Evolutionary conservation across 2,797 vertebrate species (phyloP), one percentile per base, ranked within the genome.

Genomic region (Toxotes lorentzi): DNA sequence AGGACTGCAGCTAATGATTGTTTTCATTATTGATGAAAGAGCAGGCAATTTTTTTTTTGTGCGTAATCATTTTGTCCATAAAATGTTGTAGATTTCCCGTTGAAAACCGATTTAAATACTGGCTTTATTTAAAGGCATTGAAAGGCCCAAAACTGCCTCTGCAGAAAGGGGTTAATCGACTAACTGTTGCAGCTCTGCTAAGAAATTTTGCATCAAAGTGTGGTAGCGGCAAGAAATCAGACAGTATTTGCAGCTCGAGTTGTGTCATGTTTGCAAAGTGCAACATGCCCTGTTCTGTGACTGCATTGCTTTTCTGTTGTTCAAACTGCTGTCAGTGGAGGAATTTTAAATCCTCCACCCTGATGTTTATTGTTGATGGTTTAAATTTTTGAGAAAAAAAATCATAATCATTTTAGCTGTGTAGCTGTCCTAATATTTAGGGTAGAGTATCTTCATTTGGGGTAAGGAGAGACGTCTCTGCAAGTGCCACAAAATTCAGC

Each of bases 251-350:
- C 41, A 16, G 30, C 38, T 51, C 34, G 48, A 66, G 43, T 43
- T 38, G 40, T 64, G 38, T 32, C 21, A 30, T 45, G 24, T 32
- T 70, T 27, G 58, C 23, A 64, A 64, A 71, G 59, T 59, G 27
- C 27, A 62, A 10, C 35, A 35, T 43, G 61, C 65, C 45, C 66
- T 61, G 56, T 34, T 70, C 17, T 56, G 59, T n/a, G 17, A 43
- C 57, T 53, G 51, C 58, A 56, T 56, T 69, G 53, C 59, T 70
- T 70, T 8, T 61, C n/a, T 57, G 27, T 56, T 50, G 14, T 56
- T n/a, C 61, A 57, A 47, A 30, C 56, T 60, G 6, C 43, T n/a
- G 58, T 45, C 58, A 43, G 32, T 7, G 21, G 24, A 51, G 23
- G 41, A 41, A 30, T 78, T 60, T 68, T 11, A 64, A 63, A 68